These are phyloP conservation scores for Homarus gammarus DNA, from an alignment of 2,888 invertebrate species.

Conservation along the genomic window DNA sequence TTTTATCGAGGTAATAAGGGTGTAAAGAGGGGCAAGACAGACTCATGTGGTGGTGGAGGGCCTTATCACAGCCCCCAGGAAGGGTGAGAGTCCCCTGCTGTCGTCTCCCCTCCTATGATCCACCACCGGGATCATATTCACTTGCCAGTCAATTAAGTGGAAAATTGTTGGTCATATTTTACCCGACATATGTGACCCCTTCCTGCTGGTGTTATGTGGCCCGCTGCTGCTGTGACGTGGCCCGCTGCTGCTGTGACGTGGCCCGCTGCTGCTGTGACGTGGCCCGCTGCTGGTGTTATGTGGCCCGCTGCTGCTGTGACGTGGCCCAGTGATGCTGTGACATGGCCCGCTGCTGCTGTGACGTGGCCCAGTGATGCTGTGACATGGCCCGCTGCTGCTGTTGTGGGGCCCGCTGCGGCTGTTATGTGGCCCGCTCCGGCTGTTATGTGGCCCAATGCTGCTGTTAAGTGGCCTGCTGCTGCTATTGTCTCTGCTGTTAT, in stretches of 20 bases:
- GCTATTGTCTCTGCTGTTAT: no score
- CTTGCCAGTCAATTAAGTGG: slow-evolving; percentile 65
- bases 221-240: no score
- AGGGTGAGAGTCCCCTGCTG: slow-evolving; percentile 36
- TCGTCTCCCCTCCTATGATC: slow-evolving; percentile 17
- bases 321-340: no score
- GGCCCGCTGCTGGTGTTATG: no score
- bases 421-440: no score
- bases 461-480: no score
- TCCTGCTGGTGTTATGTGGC: background rate
- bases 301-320: no score
- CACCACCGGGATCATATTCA: slow-evolving; percentile 61
- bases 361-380: no score
- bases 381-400: background rate
- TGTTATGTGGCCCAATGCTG: no score
- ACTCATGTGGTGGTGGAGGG: background rate
- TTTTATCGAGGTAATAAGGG: slow-evolving; percentile 44
- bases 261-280: no score
- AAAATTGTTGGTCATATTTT: slow-evolving; percentile 66
- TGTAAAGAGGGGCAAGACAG: slow-evolving; percentile 34
- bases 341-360: background rate
- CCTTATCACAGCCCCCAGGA: slow-evolving; percentile 1
- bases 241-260: no score
- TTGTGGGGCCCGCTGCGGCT: no score
- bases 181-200: slow-evolving; percentile 52